phyloP scores from a whole-genome alignment of 1,140 invertebrate genomes.

The Drosophila ohnishii region DNA sequence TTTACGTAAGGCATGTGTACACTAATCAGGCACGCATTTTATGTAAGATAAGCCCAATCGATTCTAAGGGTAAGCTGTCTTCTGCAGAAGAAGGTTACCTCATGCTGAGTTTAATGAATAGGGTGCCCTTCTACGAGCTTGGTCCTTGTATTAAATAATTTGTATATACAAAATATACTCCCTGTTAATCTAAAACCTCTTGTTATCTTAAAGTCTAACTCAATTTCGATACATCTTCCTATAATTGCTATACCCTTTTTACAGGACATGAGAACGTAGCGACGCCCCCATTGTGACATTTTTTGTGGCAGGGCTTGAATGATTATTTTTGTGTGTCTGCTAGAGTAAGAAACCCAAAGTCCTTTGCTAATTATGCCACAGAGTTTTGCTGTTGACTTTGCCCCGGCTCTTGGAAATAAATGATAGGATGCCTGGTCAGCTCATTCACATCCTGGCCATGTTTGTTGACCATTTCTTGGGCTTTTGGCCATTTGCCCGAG shows the following conservation, averaged over 20 bases:
- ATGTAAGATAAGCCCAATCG: slow-evolving; percentile 30
- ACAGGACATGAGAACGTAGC: slow-evolving; percentile 7
- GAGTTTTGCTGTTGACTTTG: slow-evolving; percentile 52
- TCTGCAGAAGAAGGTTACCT: slow-evolving; percentile 1
- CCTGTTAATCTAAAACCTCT: background rate
- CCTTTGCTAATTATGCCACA: slow-evolving; percentile 69
- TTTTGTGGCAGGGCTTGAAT: slow-evolving; percentile 38
- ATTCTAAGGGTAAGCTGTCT: slow-evolving; percentile 5
- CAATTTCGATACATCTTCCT: slow-evolving; percentile 5
- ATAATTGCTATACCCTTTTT: slow-evolving; percentile 10
- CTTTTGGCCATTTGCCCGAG: slow-evolving; percentile 48
- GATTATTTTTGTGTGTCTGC: slow-evolving; percentile 33
- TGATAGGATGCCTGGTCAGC: slow-evolving; percentile 49
- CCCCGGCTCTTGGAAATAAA: slow-evolving; percentile 44
- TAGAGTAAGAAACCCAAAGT: slow-evolving; percentile 45
- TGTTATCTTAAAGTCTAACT: background rate
- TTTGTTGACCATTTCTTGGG: slow-evolving; percentile 56
- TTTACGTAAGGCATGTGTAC: slow-evolving; percentile 26
- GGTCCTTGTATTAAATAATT: no score
- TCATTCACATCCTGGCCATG: slow-evolving; percentile 37
- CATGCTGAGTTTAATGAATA: slow-evolving; percentile 10
- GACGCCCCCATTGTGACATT: slow-evolving; percentile 11
- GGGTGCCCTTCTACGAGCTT: background rate
- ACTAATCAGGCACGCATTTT: slow-evolving; percentile 4
- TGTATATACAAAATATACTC: background rate